These are phyloP conservation scores for Apamea epomidion DNA, from an alignment of 2,888 invertebrate genomes.

Conservation along the genomic window DNA sequence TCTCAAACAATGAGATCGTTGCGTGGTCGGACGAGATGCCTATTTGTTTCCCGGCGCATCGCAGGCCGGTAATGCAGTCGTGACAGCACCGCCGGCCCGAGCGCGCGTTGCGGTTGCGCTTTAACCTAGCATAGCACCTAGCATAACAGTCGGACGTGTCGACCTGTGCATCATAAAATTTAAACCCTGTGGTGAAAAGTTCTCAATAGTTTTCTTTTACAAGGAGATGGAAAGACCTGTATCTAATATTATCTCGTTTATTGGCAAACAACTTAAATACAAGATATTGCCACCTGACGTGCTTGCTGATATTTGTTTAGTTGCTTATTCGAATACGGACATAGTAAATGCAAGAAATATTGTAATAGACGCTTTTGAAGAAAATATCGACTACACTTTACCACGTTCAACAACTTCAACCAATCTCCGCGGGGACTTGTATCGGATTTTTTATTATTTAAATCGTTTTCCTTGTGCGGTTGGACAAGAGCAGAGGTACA, in stretches of 20 bases:
- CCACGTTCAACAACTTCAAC: background rate
- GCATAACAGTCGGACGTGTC: background rate
- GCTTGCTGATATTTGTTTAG: slow-evolving; percentile 7
- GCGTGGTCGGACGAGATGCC: background rate
- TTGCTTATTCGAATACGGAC: background rate
- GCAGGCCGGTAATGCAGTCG: slow-evolving; percentile 39
- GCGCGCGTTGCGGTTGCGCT: slow-evolving; percentile 49
- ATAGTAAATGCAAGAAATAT: background rate
- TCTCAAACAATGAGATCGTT: background rate
- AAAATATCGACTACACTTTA: background rate
- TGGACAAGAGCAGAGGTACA: background rate
- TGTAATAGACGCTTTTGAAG: slow-evolving; percentile 22
- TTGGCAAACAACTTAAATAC: background rate
- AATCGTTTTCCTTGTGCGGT: background rate
- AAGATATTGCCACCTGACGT: background rate
- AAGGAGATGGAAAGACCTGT: slow-evolving; percentile 9
- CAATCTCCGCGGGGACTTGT: slow-evolving; percentile 6
- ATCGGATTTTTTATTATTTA: slow-evolving; percentile 6
- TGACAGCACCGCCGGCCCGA: background rate
- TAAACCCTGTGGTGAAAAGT: background rate
- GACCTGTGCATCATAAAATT: background rate
- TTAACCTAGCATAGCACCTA: background rate
- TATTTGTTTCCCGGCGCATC: slow-evolving; percentile 35
- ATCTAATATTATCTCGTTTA: slow-evolving; percentile 17
- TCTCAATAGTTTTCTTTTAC: background rate